phyloP scores from a whole-genome alignment of 2,797 vertebrate species.

The Merluccius polli region DNA sequence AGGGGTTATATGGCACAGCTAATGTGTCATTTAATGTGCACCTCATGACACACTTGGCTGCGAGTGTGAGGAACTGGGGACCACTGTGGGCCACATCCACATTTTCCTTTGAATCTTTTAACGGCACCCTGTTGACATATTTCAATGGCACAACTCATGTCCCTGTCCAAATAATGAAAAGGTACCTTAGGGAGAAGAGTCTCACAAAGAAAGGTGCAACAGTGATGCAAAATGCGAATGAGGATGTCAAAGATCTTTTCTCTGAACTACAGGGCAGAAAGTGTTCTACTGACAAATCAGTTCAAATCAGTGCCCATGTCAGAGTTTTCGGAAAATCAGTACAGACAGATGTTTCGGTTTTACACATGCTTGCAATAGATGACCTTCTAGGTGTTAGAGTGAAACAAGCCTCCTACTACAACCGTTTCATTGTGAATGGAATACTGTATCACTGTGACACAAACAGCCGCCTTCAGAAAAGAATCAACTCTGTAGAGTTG shows the following conservation, averaged over 20 bases:
- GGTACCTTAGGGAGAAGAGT: constrained; percentile 1
- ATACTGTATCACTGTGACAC: constrained; percentile 4
- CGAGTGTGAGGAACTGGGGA: constrained; percentile 7
- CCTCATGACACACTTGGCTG: neutral
- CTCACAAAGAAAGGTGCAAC: neutral
- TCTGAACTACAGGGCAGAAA: neutral
- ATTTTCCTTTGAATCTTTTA: constrained; percentile 15
- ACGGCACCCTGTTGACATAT: constrained; percentile 6
- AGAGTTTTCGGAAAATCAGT: neutral
- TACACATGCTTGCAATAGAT: neutral
- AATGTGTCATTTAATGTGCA: constrained; percentile 6
- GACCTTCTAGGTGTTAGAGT: neutral
- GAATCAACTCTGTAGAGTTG: constrained; percentile 22
- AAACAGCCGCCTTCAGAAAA: constrained; percentile 11
- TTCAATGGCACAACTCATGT: constrained; percentile 15
- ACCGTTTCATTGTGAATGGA: neutral
- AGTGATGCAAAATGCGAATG: neutral
- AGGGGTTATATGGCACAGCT: neutral
- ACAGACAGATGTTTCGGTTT: neutral
- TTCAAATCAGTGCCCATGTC: neutral
- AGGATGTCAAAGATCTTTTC: neutral
- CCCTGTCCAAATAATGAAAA: neutral
- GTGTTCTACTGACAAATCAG: neutral
- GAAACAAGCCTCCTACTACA: neutral
- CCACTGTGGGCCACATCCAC: constrained; percentile 13